A percentile compares a stretch with the other conserved stretches of the same genome.
These are phyloP conservation scores for Anguilla marmorata DNA, from an alignment of 2,797 vertebrate genomes.

Conservation along the genomic window DNA sequence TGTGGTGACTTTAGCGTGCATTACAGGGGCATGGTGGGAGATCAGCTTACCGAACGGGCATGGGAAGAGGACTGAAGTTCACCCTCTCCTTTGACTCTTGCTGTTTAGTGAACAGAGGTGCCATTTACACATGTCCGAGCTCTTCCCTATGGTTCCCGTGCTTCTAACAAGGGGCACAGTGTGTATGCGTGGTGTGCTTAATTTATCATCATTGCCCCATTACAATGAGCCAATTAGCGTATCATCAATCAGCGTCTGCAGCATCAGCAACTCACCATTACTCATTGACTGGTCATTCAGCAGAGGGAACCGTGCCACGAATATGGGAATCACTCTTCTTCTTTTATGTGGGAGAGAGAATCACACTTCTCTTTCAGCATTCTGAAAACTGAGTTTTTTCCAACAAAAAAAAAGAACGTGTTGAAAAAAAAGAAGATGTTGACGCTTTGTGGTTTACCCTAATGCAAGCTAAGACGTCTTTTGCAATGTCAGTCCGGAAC, in stretches of 20 bases:
- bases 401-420: background rate
- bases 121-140: conserved; percentile 5
- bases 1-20: background rate
- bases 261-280: conserved; percentile 49
- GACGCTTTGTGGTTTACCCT: background rate
- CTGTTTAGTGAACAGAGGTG: background rate
- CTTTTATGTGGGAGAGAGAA: background rate
- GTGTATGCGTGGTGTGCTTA: conserved; percentile 36
- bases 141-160: background rate
- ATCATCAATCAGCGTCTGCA: conserved; percentile 56
- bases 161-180: conserved; percentile 46
- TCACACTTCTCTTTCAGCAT: background rate
- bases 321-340: conserved; percentile 54
- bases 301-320: conserved; percentile 56
- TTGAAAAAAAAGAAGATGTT: background rate
- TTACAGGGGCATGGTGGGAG: conserved; percentile 46
- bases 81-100: background rate
- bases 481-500: background rate
- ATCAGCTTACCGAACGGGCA: conserved; percentile 57
- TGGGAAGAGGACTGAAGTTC: background rate
- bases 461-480: background rate
- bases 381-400: background rate
- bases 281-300: conserved; percentile 60
- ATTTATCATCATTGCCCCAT: conserved; percentile 68
- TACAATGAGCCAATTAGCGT: conserved; percentile 59